These are phyloP conservation scores for Syrista parreyssii DNA, from an alignment of 2,888 invertebrate species.

Conservation along the genomic window DNA sequence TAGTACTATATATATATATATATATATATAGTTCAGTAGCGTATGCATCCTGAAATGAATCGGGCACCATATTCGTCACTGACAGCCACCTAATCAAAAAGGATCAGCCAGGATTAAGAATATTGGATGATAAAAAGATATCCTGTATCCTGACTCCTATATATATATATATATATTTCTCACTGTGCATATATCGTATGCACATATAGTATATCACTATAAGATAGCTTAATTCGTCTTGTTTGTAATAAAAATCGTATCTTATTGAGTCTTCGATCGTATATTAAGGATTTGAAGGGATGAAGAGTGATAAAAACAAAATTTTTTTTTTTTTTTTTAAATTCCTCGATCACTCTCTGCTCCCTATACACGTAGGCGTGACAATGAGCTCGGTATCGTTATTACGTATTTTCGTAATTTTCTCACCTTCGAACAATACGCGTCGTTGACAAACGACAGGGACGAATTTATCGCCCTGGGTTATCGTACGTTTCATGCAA, in stretches of 20 bases:
- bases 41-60: too few species aligned
- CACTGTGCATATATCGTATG: background rate
- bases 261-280: conserved; percentile 3
- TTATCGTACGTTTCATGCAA: too few species aligned
- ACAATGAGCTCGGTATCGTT: too few species aligned
- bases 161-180: conserved; percentile 1
- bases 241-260: conserved; percentile 9
- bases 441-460: too few species aligned
- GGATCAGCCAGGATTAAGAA: conserved; percentile 49
- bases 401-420: too few species aligned
- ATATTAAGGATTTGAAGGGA: background rate
- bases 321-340: conserved; percentile 5
- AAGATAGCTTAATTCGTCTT: background rate
- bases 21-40: too few species aligned
- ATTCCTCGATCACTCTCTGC: background rate
- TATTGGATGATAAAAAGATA: conserved; percentile 44
- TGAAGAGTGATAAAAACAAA: conserved; percentile 7
- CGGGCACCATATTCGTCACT: too few species aligned
- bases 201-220: too few species aligned
- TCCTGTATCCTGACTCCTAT: conserved; percentile 12
- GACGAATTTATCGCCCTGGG: too few species aligned
- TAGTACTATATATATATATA: too few species aligned
- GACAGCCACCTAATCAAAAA: conserved; percentile 42
- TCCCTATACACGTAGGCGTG: too few species aligned
- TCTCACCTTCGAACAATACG: too few species aligned